Evolutionary conservation across 2,888 invertebrate genomes (phyloP), one percentile per base, ranked within the genome.

Genomic region (Pteria penguin): DNA sequence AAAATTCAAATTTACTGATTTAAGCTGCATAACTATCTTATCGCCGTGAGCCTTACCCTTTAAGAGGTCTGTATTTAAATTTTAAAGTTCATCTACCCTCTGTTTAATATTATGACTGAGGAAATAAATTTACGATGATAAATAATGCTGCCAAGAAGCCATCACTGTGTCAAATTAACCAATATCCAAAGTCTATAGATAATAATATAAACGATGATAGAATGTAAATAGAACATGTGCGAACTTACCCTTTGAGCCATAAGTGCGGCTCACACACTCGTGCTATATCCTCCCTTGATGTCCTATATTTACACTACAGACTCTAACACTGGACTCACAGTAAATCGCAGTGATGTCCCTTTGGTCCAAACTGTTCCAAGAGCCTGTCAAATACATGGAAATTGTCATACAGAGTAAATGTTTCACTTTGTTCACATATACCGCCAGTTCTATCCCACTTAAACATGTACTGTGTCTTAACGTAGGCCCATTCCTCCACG

Each of bases 351-450:
- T 77, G 52, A 57, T 71, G 73, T 76, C 81, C 82, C 80, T 76
- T 81, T 81, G 82, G 87, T 86, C 87, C 86, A 88, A 87, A 88
- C 89, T 88, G 86, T 87, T 87, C 86, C 80, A 75, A 72, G 81
- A 78, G 74, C 86, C 88, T 88, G 87, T 89, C 88, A 88, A 83
- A 87, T 86, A 87, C 83, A 86, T 82, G 82, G 84, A 86, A 87
- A 89, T 87, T 89, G 89, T 89, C 89, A 89, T 88, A 86, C 84
- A 81, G 84, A 79, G 84, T 87, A 86, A 85, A 86, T 84, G 86
- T 87, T 86, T 80, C 78, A 78, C 58, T 70, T n/a, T 68, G 69
- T 67, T 61, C 84, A 45, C 45, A n/a, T 18, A 45, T 66, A 82
- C 86, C 87, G 86, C 88, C 88, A 88, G 86, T 87, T 87, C 88